Evolutionary conservation across 2,113 vertebrate genomes (phyloP), one percentile per base, ranked within the genome.

Genomic region (Fulmarus glacialis): DNA sequence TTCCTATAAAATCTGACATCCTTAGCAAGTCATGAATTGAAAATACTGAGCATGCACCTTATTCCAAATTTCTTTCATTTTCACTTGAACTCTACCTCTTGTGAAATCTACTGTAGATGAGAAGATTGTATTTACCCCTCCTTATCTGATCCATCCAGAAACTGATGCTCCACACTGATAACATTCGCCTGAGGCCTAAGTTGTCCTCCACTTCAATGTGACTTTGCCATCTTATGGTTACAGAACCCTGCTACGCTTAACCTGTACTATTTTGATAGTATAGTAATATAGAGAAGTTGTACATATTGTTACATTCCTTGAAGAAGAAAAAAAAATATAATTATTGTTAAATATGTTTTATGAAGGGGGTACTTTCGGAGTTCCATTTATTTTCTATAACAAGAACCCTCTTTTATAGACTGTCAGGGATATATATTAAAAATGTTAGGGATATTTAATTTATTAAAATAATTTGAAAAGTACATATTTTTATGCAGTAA

Each of bases 51-150:
- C 97, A 97, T 97, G 98, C 97, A 98, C 97, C 98, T 98, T 98
- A 97, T 94, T 97, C 94, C 73, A 95, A 93, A 97, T 97, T 91
- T 93, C 77, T 83, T 95, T 95, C 82, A 81, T 95, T 70, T 96
- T 97, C 97, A 98, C 97, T 98, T 97, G 96, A 98, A 98, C 97
- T 97, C 98, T 98, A 99, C 98, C 98, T 99, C 98, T 98, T 98
- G 98, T 99, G 99, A 99, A 98, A 98, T 98, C 99, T 99, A 99
- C 99, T 99, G 99, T 99, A 98, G 96, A 97, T 97, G 95, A 91
- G 95, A 98, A 97, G 96, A 98, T 95, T 96, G 97, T 96, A 96
- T 91, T 93, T 80, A 87, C 47, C 93, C 95, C 58, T 96, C 93
- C 94, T 97, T 97, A 90, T 96, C 96, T 96, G 96, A 97, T 96